Percentiles rank a stretch among this genome's conserved stretches.
Conservation (phyloP, 2,113 vertebrate species). For the Saccopteryx bilineata region DNA sequence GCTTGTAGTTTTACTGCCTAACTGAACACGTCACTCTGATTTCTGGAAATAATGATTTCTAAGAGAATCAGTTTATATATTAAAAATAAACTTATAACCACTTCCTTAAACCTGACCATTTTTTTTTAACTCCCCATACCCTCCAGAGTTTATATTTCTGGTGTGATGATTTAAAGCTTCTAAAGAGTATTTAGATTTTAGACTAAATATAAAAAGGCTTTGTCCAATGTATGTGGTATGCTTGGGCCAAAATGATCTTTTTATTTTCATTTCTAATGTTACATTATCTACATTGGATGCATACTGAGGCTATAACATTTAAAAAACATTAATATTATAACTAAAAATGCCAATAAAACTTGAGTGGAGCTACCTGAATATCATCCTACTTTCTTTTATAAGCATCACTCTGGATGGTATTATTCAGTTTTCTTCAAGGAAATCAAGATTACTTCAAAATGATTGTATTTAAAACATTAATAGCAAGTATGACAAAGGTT, state of each 20-base stretch:
- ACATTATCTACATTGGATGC: not conserved
- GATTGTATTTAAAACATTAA: constrained; percentile 22
- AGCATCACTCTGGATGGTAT: constrained; percentile 38
- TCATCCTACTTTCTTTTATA: constrained; percentile 42
- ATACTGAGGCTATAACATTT: not conserved
- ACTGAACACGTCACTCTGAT: constrained; percentile 75
- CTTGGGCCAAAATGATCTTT: constrained; percentile 39
- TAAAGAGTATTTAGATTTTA: constrained; percentile 46
- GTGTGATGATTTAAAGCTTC: not conserved
- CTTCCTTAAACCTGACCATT: constrained; percentile 52
- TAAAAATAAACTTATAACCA: constrained; percentile 64
- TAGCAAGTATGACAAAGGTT: not conserved
- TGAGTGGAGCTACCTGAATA: not conserved
- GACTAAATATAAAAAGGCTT: constrained; percentile 66
- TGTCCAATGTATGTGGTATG: constrained; percentile 56
- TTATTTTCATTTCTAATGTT: constrained; percentile 37
- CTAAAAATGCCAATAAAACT: not conserved
- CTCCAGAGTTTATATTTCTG: constrained; percentile 63
- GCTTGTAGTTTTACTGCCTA: constrained; percentile 79
- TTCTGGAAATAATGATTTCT: constrained; percentile 80
- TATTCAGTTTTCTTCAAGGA: constrained; percentile 23
- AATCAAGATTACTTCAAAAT: not conserved
- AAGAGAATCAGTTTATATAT: constrained; percentile 74
- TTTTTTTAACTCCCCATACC: constrained; percentile 51
- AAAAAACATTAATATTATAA: not conserved